Evolutionary conservation across 2,113 vertebrate genomes (phyloP), one percentile per base, ranked within the genome.

Genomic region (Garra rufa): DNA sequence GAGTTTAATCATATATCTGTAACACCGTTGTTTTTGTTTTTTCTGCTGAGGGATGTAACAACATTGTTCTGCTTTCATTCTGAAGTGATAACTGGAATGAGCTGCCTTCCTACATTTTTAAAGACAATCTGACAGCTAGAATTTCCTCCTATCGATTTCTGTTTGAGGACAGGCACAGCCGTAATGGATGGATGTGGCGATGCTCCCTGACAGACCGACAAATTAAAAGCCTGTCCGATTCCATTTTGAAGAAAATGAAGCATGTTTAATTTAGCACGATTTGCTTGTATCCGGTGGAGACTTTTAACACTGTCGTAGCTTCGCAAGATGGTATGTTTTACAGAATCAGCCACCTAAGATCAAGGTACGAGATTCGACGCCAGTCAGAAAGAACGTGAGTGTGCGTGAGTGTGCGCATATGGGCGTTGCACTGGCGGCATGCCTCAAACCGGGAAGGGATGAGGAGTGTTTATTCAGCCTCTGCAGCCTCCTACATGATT

Each of bases 31-130:
- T n/a, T n/a, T n/a, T n/a, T n/a, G n/a, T 65, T 26, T 57, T 55
- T 70, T 24, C 41, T 46, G 44, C 61, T 48, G 63, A 63, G 82
- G 85, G 73, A 77, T 77, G 69, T 86, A 86, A 83, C 84, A 90
- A 85, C 89, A 80, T 89, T 71, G 78, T 67, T 81, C 80, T 38
- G 17, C 19, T 77, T 61, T 76, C 55, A 71, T 83, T 63, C 50
- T 43, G 71, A 61, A 82, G 50, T 63, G 61, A 57, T 34, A 87
- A 84, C 44, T 34, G 17, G 59, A 71, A 74, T 61, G 76, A 26
- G 44, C 74, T 14, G 59, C 69, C 41, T 63, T 81, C 71, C 50
- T 82, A 38, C 26, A 83, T 83, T 70, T 88, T 87, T 87, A 83
- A 85, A 84, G 43, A 75, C 81, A 81, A 48, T 43, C 83, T 43